Conservation (phyloP, 2,888 invertebrate species). For the Mellilla xanthometata region DNA sequence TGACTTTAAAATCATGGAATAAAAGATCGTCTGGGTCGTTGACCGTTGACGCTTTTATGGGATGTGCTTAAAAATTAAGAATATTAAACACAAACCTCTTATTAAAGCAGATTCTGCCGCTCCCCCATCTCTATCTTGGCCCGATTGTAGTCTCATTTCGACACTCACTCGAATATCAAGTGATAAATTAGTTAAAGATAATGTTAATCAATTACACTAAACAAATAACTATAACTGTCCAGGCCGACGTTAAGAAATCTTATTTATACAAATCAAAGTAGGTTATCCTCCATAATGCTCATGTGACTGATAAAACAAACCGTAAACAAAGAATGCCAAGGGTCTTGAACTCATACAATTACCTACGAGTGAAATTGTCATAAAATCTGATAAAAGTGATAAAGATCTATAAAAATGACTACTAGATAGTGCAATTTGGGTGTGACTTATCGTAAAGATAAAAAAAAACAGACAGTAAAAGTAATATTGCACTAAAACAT, state of each 20-base stretch:
- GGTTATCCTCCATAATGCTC: slow-evolving; percentile 73
- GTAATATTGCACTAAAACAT: no score
- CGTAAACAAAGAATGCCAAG: slow-evolving; percentile 46
- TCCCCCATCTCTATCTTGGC: slow-evolving; percentile 72
- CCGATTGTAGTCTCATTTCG: slow-evolving; percentile 64
- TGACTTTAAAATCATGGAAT: no score
- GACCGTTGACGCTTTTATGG: no score
- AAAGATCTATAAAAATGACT: slow-evolving; percentile 26
- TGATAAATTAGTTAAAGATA: slow-evolving; percentile 33
- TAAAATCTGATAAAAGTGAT: slow-evolving; percentile 33
- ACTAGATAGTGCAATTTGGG: slow-evolving; percentile 9
- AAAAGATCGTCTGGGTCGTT: no score
- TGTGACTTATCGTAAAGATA: not conserved
- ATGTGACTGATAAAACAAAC: slow-evolving; percentile 66
- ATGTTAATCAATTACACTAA: slow-evolving; percentile 19
- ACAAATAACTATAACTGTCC: slow-evolving; percentile 43
- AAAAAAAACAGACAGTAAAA: not conserved
- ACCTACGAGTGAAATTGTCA: slow-evolving; percentile 15
- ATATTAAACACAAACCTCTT: no score
- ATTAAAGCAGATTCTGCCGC: slow-evolving; percentile 56
- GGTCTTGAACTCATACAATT: slow-evolving; percentile 34
- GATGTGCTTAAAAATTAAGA: no score
- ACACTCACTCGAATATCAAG: slow-evolving; percentile 28
- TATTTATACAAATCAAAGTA: slow-evolving; percentile 72
- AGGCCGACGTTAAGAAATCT: slow-evolving; percentile 46